These are phyloP conservation scores for Arctia plantaginis DNA, from an alignment of 2,888 invertebrate genomes.

Conservation along the genomic window DNA sequence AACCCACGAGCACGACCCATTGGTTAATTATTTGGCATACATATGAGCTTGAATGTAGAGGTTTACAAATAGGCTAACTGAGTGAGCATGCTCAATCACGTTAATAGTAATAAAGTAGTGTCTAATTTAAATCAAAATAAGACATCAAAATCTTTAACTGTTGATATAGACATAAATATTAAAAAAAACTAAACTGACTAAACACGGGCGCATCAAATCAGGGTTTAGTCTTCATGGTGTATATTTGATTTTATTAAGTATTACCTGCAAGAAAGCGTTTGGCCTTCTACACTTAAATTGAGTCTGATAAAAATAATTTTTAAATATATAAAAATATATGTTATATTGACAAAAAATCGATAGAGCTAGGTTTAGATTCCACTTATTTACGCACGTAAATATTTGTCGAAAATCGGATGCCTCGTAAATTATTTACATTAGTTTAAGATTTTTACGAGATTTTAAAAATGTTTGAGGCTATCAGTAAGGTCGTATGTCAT, in stretches of 20 bases:
- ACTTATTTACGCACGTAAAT: not conserved
- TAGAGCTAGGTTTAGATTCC: not conserved
- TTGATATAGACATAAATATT: not conserved
- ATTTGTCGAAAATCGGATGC: not conserved
- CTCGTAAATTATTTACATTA: not conserved
- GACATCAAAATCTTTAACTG: not conserved
- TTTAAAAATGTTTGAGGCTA: not conserved
- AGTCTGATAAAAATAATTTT: slow-evolving; percentile 3
- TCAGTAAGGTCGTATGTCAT: not conserved
- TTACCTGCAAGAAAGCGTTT: slow-evolving; percentile 5
- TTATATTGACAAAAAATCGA: not conserved
- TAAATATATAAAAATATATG: not conserved
- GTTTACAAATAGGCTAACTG: slow-evolving; percentile 28
- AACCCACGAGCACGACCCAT: no score
- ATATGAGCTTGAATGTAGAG: not conserved
- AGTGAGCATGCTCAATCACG: slow-evolving; percentile 25
- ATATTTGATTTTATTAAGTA: not conserved
- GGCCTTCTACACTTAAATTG: slow-evolving; percentile 10
- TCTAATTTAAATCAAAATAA: not conserved
- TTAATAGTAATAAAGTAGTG: slow-evolving; percentile 36
- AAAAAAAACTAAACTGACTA: slow-evolving; percentile 4
- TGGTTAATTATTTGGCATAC: not conserved
- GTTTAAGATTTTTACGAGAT: not conserved
- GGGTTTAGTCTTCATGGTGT: slow-evolving; percentile 9
- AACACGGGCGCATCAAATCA: slow-evolving; percentile 17